These are phyloP conservation scores for Lanius collurio DNA, from an alignment of 2,113 vertebrate genomes.

Conservation along the genomic window DNA sequence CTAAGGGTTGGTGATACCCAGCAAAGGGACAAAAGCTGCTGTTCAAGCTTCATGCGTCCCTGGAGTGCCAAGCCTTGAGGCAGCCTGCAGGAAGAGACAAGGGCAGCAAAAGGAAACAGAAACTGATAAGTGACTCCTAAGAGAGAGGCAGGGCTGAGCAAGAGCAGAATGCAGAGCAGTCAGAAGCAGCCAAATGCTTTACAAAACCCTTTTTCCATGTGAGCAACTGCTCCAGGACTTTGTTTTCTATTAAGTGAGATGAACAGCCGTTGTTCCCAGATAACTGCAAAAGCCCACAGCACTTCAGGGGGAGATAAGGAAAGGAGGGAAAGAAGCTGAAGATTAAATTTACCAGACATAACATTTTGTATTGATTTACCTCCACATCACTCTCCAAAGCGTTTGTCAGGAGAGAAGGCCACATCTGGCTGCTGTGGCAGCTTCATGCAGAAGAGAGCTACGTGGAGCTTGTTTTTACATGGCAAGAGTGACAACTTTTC, in stretches of 20 bases:
- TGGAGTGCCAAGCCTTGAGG: background rate
- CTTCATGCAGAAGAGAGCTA: background rate
- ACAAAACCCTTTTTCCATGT: background rate
- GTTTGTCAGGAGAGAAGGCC: background rate
- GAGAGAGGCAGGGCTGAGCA: background rate
- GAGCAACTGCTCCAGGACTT: background rate
- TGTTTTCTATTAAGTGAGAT: background rate
- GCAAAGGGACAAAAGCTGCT: background rate
- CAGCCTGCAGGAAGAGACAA: background rate
- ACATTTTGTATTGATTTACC: background rate
- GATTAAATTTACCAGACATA: background rate
- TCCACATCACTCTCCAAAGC: background rate
- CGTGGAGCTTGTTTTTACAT: background rate
- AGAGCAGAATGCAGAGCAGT: background rate
- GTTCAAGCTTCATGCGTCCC: background rate
- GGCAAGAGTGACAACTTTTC: background rate
- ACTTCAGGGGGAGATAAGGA: background rate
- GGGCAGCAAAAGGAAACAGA: background rate
- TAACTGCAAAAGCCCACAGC: background rate
- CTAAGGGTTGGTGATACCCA: background rate
- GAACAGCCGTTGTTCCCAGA: background rate
- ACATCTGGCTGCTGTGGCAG: background rate
- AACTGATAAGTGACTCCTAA: background rate
- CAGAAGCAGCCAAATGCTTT: background rate
- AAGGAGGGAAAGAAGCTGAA: background rate